Percentiles rank a stretch among this genome's conserved stretches.
Conservation (phyloP, 2,113 vertebrate genomes). For the Ailuropoda melanoleuca region DNA sequence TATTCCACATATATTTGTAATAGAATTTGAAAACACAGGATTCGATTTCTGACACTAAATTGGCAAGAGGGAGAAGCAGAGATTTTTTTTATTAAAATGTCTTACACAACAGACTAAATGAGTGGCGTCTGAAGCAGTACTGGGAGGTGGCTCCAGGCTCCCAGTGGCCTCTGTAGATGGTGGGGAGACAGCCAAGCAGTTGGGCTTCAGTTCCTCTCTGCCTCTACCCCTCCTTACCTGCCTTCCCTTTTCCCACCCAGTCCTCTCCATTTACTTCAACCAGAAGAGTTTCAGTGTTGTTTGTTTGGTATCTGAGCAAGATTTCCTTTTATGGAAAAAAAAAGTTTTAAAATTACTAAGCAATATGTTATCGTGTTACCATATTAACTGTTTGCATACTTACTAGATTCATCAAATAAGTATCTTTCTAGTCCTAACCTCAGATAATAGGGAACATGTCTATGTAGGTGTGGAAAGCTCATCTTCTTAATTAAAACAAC, state of each 20-base stretch:
- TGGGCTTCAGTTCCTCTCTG: not conserved
- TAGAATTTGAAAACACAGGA: not conserved
- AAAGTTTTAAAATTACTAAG: not conserved
- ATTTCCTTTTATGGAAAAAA: constrained; percentile 13
- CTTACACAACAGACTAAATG: not conserved
- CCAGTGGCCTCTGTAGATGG: not conserved
- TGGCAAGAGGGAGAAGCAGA: not conserved
- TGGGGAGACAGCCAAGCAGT: not conserved
- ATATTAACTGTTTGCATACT: not conserved
- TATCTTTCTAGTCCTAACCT: not conserved
- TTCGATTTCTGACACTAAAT: not conserved
- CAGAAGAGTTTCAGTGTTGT: not conserved
- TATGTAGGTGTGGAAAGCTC: not conserved
- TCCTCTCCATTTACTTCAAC: not conserved
- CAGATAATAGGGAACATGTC: not conserved
- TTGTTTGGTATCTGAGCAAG: not conserved
- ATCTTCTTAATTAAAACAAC: constrained; percentile 2
- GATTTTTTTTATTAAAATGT: not conserved
- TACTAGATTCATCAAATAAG: not conserved
- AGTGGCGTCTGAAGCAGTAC: not conserved
- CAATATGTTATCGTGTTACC: not conserved
- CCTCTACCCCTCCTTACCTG: not conserved
- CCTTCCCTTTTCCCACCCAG: not conserved
- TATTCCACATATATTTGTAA: constrained; percentile 2
- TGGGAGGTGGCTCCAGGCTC: not conserved